These are phyloP conservation scores for Euwallacea similis DNA, from an alignment of 1,140 invertebrate species.

Conservation along the genomic window DNA sequence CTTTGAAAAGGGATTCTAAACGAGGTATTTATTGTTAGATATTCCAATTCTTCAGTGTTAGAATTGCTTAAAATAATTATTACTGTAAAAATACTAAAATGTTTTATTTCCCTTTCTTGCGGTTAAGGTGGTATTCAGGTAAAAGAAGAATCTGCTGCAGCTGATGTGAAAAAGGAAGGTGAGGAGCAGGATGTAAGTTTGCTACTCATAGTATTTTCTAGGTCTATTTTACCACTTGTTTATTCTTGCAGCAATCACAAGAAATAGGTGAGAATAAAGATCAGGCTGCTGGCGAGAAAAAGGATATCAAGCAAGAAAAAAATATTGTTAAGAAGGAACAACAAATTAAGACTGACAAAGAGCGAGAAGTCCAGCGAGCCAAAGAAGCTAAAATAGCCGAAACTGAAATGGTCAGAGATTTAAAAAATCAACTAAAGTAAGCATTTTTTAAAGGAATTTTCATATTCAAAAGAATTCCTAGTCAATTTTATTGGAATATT, in stretches of 20 bases:
- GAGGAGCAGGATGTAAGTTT: constrained; percentile 51
- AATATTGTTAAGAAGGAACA: constrained; percentile 63
- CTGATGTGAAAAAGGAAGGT: constrained; percentile 63
- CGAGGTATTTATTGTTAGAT: constrained; percentile 11
- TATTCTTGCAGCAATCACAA: constrained; percentile 37
- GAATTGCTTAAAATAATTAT: too few species aligned
- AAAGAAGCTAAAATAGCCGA: constrained; percentile 66
- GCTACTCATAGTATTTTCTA: constrained; percentile 11
- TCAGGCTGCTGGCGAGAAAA: constrained; percentile 62
- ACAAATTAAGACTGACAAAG: constrained; percentile 59
- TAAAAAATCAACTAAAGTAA: constrained; percentile 91
- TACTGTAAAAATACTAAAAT: too few species aligned
- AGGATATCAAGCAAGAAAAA: constrained; percentile 64
- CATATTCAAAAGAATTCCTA: not conserved
- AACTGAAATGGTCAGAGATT: constrained; percentile 74
- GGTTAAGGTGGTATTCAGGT: constrained; percentile 45
- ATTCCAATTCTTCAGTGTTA: not conserved
- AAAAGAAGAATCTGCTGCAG: constrained; percentile 55
- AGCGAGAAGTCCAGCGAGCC: constrained; percentile 57
- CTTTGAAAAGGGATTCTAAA: constrained; percentile 16
- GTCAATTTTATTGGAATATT: not conserved
- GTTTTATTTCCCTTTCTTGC: too few species aligned
- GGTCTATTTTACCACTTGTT: too few species aligned
- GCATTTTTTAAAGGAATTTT: constrained; percentile 39
- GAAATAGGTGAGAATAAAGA: constrained; percentile 47